Evolutionary conservation across 1,140 invertebrate species (phyloP), one percentile per base, ranked within the genome.

Genomic region (Drosophila simulans): DNA sequence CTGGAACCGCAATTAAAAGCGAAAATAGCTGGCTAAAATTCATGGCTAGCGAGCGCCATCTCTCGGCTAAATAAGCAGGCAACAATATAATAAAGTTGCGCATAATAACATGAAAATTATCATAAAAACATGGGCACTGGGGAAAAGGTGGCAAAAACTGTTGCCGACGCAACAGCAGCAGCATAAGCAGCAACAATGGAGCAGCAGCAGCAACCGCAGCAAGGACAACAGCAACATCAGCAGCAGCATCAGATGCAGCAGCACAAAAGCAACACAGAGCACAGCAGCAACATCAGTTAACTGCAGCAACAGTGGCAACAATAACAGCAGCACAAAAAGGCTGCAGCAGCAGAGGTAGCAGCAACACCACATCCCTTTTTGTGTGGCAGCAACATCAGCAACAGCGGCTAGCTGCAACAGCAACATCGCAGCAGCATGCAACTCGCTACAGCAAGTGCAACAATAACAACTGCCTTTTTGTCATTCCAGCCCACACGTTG

Each of bases 61-160:
- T 8, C 8, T 39, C 1, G 20, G 13, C 15, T 37, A 70, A 71
- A 71, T 71, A 20, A 71, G 49, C 52, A 42, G 52, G 34, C 43
- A 25, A 35, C 20, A 39, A 49, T 68, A 70, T 71, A 71, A 71
- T 70, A 71, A 70, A 71, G 43, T 70, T 34, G 35, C 31, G 64
- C 51, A 71, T 71, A 71, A 71, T 71, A 71, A 57, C 68, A 57
- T n/a, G 65, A 42, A 68, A 71, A 71, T 71, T 70, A 70, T 70
- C 68, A 71, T 71, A 71, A 70, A 70, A 70, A 71, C 66, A 56
- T 31, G 63, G 60, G 17, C 62, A 37, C 35, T 42, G 15, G 65
- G 66, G 66, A 53, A 45, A 22, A 7, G 45, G 45, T 48, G 45
- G 45, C 46, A 51, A 51, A 51, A 51, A 17, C 5, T 51, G 48